These are phyloP conservation scores for Ascidia mentula DNA, from an alignment of 23 tunicate genomes.

Conservation along the genomic window DNA sequence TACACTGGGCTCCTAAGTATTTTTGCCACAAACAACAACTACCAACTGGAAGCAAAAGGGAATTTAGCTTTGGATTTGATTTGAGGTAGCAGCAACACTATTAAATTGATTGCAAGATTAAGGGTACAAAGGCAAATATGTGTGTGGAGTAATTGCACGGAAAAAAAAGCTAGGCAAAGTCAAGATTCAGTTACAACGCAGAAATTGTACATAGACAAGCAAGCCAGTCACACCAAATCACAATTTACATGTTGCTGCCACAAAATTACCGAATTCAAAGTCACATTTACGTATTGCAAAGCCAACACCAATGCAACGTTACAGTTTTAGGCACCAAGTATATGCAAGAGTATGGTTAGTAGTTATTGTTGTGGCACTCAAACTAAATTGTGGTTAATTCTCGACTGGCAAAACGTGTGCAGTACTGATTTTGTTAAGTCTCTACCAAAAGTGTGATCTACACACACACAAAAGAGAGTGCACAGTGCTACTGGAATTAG, in stretches of 20 bases:
- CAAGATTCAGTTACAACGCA: not conserved
- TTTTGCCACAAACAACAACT: not conserved
- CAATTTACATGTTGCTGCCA: constrained; percentile 4
- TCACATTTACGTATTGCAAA: not conserved
- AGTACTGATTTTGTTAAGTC: not conserved
- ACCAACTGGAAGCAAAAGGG: not conserved
- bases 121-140: too few species aligned
- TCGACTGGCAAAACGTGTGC: too few species aligned
- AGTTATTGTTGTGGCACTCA: not conserved
- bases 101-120: not conserved
- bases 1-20: not conserved
- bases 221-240: constrained; percentile 7
- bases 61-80: not conserved
- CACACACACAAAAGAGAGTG: too few species aligned
- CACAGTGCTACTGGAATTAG: not conserved
- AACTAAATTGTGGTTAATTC: not conserved
- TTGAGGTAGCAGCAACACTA: not conserved
- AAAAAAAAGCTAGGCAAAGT: not conserved
- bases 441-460: not conserved
- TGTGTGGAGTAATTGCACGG: not conserved
- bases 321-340: not conserved
- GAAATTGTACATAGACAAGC: not conserved
- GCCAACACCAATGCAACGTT: not conserved
- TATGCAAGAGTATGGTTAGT: not conserved
- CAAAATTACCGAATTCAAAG: not conserved